Percentiles rank a stretch among this genome's conserved stretches.
Conservation (phyloP, 2,113 vertebrate species). For the Ophthalmolycus amberensis region DNA sequence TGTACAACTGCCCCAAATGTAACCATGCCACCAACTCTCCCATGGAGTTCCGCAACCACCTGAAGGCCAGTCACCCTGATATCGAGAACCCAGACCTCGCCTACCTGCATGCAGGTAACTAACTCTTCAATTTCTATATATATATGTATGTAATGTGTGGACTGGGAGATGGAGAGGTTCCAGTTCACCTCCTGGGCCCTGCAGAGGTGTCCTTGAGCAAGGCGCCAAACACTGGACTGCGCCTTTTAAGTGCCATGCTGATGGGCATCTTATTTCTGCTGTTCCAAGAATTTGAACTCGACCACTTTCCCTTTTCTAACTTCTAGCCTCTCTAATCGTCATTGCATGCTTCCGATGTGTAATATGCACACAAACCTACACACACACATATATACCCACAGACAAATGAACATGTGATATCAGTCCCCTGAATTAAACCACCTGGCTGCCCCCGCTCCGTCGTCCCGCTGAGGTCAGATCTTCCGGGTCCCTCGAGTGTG, state of each 20-base stretch:
- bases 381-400: slow-evolving; percentile 10
- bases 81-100: slow-evolving; percentile 98
- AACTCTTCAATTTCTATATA: neutral
- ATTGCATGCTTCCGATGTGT: neutral
- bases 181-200: neutral
- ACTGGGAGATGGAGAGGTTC: neutral
- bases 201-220: neutral
- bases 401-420: slow-evolving; percentile 34
- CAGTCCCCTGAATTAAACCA: slow-evolving; percentile 40
- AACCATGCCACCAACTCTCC: slow-evolving; percentile 92
- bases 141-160: neutral
- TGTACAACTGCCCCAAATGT: slow-evolving; percentile 99
- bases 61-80: slow-evolving; percentile 93
- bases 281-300: neutral
- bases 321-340: neutral
- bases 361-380: slow-evolving; percentile 3
- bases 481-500: slow-evolving; percentile 25
- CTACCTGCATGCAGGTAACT: slow-evolving; percentile 93
- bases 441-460: slow-evolving; percentile 13
- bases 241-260: neutral
- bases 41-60: slow-evolving; percentile 96
- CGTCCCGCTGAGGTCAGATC: slow-evolving; percentile 49
- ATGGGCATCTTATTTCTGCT: neutral
- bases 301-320: neutral
- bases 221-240: neutral